Evolutionary conservation across 1,140 invertebrate species (phyloP).

Genomic region (Drosophila lacteicornis): DNA sequence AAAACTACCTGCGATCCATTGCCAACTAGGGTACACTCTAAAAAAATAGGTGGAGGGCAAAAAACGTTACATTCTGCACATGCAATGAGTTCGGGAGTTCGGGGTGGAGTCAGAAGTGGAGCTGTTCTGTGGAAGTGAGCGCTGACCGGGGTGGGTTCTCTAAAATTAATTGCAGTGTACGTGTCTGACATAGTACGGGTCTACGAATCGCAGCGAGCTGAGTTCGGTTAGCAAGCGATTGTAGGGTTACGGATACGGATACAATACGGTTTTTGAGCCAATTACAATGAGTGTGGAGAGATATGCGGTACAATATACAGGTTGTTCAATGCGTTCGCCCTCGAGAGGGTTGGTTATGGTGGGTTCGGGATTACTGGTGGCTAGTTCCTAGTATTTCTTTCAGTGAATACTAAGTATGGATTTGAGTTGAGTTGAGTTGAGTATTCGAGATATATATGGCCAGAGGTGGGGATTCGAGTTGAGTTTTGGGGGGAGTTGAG

Average conservation of each 20-base stretch:
- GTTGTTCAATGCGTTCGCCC: slow-evolving; percentile 66
- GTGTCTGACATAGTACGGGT: slow-evolving; percentile 12
- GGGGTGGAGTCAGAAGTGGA: slow-evolving; percentile 43
- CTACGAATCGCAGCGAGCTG: slow-evolving; percentile 48
- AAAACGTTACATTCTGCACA: slow-evolving; percentile 47
- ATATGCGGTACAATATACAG: slow-evolving; percentile 45
- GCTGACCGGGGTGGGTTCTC: slow-evolving; percentile 12
- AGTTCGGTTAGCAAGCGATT: slow-evolving; percentile 53
- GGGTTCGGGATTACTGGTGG: slow-evolving; percentile 23
- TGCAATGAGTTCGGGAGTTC: slow-evolving; percentile 49
- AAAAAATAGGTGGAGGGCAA: slow-evolving; percentile 11
- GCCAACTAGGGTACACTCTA: slow-evolving; percentile 43
- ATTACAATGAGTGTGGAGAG: slow-evolving; percentile 42
- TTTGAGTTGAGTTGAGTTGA: slow-evolving; percentile 31
- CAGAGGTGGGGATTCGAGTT: slow-evolving; percentile 51
- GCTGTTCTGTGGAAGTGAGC: slow-evolving; percentile 38
- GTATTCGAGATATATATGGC: slow-evolving; percentile 26
- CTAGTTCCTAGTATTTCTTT: slow-evolving; percentile 38
- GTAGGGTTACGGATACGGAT: slow-evolving; percentile 27
- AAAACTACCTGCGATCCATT: slow-evolving; percentile 26
- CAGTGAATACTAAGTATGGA: slow-evolving; percentile 52
- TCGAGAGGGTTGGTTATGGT: slow-evolving; percentile 25
- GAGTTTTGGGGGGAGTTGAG: slow-evolving; percentile 33
- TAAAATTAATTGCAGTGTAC: slow-evolving; percentile 43
- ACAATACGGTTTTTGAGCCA: slow-evolving; percentile 34